Evolutionary conservation across 2,888 invertebrate genomes (phyloP).

Genomic region (Meteorus cinctellus): DNA sequence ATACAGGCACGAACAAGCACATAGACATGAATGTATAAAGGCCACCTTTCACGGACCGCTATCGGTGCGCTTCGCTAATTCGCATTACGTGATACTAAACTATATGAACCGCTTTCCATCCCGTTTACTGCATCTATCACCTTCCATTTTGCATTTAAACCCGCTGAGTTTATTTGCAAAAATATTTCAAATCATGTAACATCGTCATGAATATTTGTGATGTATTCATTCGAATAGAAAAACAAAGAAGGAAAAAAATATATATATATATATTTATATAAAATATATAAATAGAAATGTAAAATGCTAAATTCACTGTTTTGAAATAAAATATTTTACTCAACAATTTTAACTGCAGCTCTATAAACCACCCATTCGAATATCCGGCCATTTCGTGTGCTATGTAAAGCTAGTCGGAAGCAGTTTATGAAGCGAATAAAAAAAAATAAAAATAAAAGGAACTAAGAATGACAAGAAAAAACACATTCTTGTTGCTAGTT

Average conservation of each 20-base stretch:
- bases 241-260: background rate
- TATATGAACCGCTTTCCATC: slow-evolving; percentile 54
- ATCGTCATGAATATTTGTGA: slow-evolving; percentile 23
- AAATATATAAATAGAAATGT: slow-evolving; percentile 36
- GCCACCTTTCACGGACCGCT: slow-evolving; percentile 56
- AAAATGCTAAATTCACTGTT: background rate
- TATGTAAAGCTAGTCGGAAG: slow-evolving; percentile 1
- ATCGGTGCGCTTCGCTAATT: slow-evolving; percentile 57
- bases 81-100: slow-evolving; percentile 49
- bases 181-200: slow-evolving; percentile 38
- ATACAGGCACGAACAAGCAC: slow-evolving; percentile 15
- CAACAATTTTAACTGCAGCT: slow-evolving; percentile 40
- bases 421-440: slow-evolving; percentile 6
- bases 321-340: slow-evolving; percentile 17
- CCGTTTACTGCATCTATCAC: slow-evolving; percentile 51
- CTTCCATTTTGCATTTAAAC: slow-evolving; percentile 46
- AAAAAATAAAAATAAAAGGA: no score
- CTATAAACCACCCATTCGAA: slow-evolving; percentile 44
- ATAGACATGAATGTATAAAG: background rate
- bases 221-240: background rate
- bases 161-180: slow-evolving; percentile 49
- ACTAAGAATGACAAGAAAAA: background rate
- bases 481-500: no score
- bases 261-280: background rate
- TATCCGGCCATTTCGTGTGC: slow-evolving; percentile 39